phyloP scores from a whole-genome alignment of 2,888 invertebrate species.

The Hemistola chrysoprasaria region DNA sequence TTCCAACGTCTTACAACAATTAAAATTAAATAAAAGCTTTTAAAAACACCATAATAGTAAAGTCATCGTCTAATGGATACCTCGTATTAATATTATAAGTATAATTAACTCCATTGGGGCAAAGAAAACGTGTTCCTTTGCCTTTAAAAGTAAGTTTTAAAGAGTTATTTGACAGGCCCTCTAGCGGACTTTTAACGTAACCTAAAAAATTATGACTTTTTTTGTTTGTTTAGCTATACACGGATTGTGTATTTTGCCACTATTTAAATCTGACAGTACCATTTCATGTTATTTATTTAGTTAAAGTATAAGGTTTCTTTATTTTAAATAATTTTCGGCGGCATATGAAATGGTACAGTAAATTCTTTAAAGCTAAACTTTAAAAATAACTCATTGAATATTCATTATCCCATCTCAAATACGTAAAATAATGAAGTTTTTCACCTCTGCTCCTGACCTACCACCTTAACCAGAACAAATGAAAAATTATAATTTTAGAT shows the following conservation, averaged over 20 bases:
- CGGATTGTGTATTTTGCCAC: too few species aligned
- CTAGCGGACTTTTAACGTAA: slow-evolving; percentile 39
- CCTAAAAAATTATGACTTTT: too few species aligned
- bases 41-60: slow-evolving; percentile 60
- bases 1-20: slow-evolving; percentile 39
- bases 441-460: slow-evolving; percentile 11
- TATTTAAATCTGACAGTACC: too few species aligned
- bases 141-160: slow-evolving; percentile 50
- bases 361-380: too few species aligned
- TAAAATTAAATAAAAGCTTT: slow-evolving; percentile 32
- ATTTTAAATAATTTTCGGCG: too few species aligned
- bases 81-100: too few species aligned
- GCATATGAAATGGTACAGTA: too few species aligned
- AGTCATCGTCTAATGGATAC: slow-evolving; percentile 65
- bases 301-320: too few species aligned
- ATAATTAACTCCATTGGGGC: slow-evolving; percentile 56
- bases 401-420: slow-evolving; percentile 8
- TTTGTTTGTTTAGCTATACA: too few species aligned
- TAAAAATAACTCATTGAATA: background rate
- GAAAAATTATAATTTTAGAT: slow-evolving; percentile 9
- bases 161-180: slow-evolving; percentile 55
- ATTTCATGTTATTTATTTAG: too few species aligned
- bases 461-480: slow-evolving; percentile 3
- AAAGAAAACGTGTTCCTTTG: slow-evolving; percentile 52
- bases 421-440: slow-evolving; percentile 13